These are phyloP conservation scores for Crioceris asparagi DNA, from an alignment of 2,888 invertebrate genomes.

Conservation along the genomic window DNA sequence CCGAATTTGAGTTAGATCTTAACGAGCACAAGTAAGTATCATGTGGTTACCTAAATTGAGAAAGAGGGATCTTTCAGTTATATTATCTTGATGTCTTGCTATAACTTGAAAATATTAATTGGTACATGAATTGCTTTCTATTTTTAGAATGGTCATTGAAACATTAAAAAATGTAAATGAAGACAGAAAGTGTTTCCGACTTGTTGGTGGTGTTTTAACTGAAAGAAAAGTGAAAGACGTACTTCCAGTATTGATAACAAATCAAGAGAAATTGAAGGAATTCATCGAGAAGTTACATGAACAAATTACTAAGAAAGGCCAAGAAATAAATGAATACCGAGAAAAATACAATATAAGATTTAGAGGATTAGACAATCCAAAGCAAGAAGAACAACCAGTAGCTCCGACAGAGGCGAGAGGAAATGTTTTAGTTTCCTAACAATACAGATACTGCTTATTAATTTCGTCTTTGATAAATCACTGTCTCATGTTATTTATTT, in stretches of 20 bases:
- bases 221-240: constrained; percentile 89
- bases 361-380: constrained; percentile 43
- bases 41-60: constrained; percentile 5
- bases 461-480: no score
- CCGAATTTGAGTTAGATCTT: constrained; percentile 86
- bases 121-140: not conserved
- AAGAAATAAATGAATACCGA: constrained; percentile 85
- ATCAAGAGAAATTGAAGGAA: constrained; percentile 68
- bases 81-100: no score
- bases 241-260: constrained; percentile 69
- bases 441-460: no score
- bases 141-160: constrained; percentile 82
- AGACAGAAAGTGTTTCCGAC: constrained; percentile 79
- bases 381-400: constrained; percentile 38
- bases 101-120: no score
- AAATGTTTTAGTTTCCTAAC: constrained; percentile 38
- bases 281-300: constrained; percentile 70
- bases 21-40: constrained; percentile 86
- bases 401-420: constrained; percentile 31
- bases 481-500: no score
- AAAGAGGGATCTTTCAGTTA: not conserved
- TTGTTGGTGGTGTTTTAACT: constrained; percentile 88
- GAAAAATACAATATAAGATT: constrained; percentile 83
- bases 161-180: constrained; percentile 78
- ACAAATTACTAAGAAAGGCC: constrained; percentile 75